Conservation (phyloP, 2,797 vertebrate species). For the Gymnodraco acuticeps region DNA sequence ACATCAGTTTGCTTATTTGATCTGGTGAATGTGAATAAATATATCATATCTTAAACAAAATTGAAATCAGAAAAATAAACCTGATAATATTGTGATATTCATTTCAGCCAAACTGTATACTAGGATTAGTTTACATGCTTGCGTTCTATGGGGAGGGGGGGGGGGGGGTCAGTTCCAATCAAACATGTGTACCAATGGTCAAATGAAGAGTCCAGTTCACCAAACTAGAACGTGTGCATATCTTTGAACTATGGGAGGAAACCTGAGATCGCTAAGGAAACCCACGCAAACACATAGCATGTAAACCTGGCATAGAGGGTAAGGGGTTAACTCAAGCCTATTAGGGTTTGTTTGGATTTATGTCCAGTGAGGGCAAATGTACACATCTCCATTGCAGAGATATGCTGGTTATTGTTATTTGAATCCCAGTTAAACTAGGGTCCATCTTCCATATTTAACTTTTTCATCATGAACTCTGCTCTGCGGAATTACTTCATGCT, state of each 20-base stretch:
- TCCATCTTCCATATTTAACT: constrained; percentile 19
- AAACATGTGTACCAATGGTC: not conserved
- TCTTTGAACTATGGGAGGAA: constrained; percentile 37
- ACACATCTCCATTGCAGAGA: constrained; percentile 11
- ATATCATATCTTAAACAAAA: not conserved
- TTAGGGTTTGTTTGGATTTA: constrained; percentile 22
- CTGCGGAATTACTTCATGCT: constrained; percentile 11
- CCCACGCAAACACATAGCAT: constrained; percentile 22
- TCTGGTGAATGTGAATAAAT: not conserved
- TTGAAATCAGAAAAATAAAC: not conserved
- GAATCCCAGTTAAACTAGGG: constrained; percentile 17
- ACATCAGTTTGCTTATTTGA: not conserved
- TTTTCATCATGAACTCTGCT: constrained; percentile 14
- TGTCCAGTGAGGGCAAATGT: constrained; percentile 12
- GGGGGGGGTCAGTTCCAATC: not conserved
- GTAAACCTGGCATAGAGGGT: constrained; percentile 3
- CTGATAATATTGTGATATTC: not conserved
- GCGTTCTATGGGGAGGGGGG: not conserved
- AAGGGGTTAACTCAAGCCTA: not conserved
- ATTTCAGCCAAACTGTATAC: not conserved
- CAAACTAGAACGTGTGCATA: not conserved
- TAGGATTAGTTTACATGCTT: not conserved
- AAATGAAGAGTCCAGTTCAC: constrained; percentile 13
- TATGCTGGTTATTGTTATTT: not conserved
- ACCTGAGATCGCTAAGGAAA: constrained; percentile 27